Evolutionary conservation across 1,140 invertebrate genomes (phyloP).

Genomic region (Drosophila setifemur): DNA sequence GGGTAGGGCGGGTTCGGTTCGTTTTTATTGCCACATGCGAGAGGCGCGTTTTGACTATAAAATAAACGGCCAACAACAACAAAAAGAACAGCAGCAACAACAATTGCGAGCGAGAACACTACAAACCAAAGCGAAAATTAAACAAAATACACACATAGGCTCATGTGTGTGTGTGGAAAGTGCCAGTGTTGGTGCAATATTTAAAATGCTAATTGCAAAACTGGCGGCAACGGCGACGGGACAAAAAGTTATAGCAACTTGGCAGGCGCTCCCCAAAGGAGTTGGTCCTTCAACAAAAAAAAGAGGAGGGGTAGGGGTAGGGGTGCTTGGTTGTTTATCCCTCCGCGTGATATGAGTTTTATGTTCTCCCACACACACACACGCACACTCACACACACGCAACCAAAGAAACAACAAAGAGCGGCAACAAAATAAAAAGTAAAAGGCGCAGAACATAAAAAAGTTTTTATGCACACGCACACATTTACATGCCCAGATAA

Average conservation of each 20-base stretch:
- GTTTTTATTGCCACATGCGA: slow-evolving; percentile 65
- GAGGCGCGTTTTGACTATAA: slow-evolving; percentile 60
- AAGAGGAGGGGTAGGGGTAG: not conserved
- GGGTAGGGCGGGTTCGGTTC: slow-evolving; percentile 20
- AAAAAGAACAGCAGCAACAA: slow-evolving; percentile 24
- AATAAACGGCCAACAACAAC: slow-evolving; percentile 41
- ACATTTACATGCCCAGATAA: slow-evolving; percentile 32
- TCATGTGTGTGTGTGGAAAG: not conserved
- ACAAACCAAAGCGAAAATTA: slow-evolving; percentile 42
- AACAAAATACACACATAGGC: slow-evolving; percentile 16
- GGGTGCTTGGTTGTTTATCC: slow-evolving; percentile 17
- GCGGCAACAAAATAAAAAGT: slow-evolving; percentile 31
- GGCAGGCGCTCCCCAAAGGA: slow-evolving; percentile 29
- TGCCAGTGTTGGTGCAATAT: slow-evolving; percentile 35
- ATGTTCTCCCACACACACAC: slow-evolving; percentile 17
- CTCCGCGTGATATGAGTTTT: slow-evolving; percentile 41
- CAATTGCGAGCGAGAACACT: slow-evolving; percentile 16
- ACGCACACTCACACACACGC: not conserved
- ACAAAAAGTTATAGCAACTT: slow-evolving; percentile 33
- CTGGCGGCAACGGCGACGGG: slow-evolving; percentile 37
- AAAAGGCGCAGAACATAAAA: slow-evolving; percentile 44
- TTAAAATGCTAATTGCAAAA: slow-evolving; percentile 69
- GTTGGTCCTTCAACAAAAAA: not conserved
- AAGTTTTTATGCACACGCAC: slow-evolving; percentile 37
- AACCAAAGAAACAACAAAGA: slow-evolving; percentile 10